Evolutionary conservation across 2,888 invertebrate genomes (phyloP), one percentile per base, ranked within the genome.

Genomic region (Zygogramma bicolorata): DNA sequence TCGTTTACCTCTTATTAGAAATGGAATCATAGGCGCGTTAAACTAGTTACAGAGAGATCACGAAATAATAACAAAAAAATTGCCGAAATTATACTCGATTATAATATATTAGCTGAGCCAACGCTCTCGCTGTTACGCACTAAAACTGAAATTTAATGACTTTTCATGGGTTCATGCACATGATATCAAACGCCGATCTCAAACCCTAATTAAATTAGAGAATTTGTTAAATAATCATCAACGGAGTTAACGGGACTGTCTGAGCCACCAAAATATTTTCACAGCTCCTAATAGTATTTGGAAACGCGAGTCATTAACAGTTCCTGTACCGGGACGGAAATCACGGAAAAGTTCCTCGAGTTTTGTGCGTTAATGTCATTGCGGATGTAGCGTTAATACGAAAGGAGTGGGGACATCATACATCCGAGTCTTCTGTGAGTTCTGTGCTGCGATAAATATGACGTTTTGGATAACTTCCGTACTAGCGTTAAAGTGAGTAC

Each of bases 221-320:
- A 53, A 53, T 53, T 53, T 53, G 53, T 53, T 25, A 53, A 53
- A 53, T 53, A 53, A 53, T n/a, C 53, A 53, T 25, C 25, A 53
- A 27, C 25, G n/a, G n/a, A 25, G 27, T 53, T 53, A 53, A 53
- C 53, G 53, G 53, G 22, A 53, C 53, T 15, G 22, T 25, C 53
- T 53, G 15, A 53, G 27, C 53, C 53, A 53, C 53, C 53, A 53
- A 53, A 53, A 53, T 53, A 53, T 53, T 53, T 53, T 53, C 53
- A 53, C 25, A 53, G 53, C 53, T 53, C 25, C 15, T 53, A 25
- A 10, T 53, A 53, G 25, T 25, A 53, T 53, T 53, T 53, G 53
- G 53, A 53, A 53, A 53, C 53, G 27, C 53, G 53, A 53, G 25
- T 53, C 53, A 53, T 53, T 53, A 53, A n/a, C 53, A 53, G 53